Percentiles rank a stretch among this genome's conserved stretches.
Evolutionary conservation across 2,113 vertebrate species (phyloP).

Genomic region (Notechis scutatus): DNA sequence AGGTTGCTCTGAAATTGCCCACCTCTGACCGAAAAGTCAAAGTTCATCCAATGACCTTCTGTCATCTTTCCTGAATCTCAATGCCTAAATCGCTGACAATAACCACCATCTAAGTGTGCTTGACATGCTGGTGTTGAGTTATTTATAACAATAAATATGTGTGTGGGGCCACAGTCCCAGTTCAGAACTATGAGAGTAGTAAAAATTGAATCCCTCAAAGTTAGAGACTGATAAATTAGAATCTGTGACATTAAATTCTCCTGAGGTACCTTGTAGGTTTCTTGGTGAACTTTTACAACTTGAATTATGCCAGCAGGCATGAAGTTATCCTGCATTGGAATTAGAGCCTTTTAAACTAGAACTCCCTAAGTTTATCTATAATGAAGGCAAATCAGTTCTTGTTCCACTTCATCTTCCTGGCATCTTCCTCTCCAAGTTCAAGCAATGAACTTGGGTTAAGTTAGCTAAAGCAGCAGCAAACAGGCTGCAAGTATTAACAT

Average conservation of each 20-base stretch:
- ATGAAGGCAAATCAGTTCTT: neutral
- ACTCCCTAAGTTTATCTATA: neutral
- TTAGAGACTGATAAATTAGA: neutral
- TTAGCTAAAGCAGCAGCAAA: neutral
- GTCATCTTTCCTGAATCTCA: neutral
- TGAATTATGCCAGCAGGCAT: neutral
- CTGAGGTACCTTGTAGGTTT: neutral
- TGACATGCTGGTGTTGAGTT: neutral
- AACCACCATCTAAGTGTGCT: neutral
- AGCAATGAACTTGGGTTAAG: neutral
- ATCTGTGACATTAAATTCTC: neutral
- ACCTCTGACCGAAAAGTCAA: neutral
- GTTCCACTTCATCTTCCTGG: neutral
- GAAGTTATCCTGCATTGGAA: neutral
- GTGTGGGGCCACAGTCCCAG: neutral
- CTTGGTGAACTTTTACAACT: neutral
- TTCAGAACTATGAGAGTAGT: neutral
- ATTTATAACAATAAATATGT: neutral
- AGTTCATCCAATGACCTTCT: neutral
- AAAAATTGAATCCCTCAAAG: neutral
- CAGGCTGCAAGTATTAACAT: neutral
- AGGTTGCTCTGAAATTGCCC: neutral
- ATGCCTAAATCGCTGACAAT: neutral
- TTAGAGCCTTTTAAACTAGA: neutral
- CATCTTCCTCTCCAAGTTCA: neutral